Evolutionary conservation across 2,797 vertebrate genomes (phyloP).

Genomic region (Phalloptychus januarius): DNA sequence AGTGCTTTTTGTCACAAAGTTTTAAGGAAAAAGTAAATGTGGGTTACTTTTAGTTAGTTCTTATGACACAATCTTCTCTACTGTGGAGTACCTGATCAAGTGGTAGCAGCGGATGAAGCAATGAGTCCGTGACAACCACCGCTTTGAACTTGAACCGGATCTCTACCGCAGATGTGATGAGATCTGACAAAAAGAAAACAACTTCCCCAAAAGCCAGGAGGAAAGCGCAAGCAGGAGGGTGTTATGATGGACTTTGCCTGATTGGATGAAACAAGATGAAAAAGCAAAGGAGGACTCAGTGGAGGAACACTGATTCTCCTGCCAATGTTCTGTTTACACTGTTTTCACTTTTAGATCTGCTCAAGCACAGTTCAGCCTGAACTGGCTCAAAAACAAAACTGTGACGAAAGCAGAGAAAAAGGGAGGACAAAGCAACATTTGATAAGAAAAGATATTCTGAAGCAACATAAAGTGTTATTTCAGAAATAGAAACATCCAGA

Average conservation of each 20-base stretch:
- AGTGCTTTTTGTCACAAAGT: not conserved
- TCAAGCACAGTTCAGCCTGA: slow-evolving; percentile 54
- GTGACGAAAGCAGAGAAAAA: slow-evolving; percentile 2
- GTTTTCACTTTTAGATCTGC: slow-evolving; percentile 33
- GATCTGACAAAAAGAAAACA: slow-evolving; percentile 5
- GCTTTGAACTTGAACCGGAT: slow-evolving; percentile 26
- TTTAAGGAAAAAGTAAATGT: not conserved
- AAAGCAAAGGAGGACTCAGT: slow-evolving; percentile 6
- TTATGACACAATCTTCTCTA: not conserved
- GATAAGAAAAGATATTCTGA: slow-evolving; percentile 3
- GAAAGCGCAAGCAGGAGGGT: slow-evolving; percentile 19
- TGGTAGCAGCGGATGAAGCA: not conserved
- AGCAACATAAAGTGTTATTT: slow-evolving; percentile 2
- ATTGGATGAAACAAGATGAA: slow-evolving; percentile 38
- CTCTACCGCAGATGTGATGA: slow-evolving; percentile 21
- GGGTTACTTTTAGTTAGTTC: not conserved
- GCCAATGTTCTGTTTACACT: slow-evolving; percentile 59
- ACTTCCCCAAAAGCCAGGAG: slow-evolving; percentile 26
- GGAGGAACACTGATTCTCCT: slow-evolving; percentile 26
- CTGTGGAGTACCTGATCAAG: not conserved
- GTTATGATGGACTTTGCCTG: slow-evolving; percentile 32
- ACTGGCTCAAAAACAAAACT: slow-evolving; percentile 23
- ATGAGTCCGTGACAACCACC: slow-evolving; percentile 18
- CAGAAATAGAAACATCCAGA: slow-evolving; percentile 15
- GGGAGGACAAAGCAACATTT: not conserved